Base-by-base conservation (phyloP, 2,113 vertebrate species). In the Nibea coibor region DNA sequence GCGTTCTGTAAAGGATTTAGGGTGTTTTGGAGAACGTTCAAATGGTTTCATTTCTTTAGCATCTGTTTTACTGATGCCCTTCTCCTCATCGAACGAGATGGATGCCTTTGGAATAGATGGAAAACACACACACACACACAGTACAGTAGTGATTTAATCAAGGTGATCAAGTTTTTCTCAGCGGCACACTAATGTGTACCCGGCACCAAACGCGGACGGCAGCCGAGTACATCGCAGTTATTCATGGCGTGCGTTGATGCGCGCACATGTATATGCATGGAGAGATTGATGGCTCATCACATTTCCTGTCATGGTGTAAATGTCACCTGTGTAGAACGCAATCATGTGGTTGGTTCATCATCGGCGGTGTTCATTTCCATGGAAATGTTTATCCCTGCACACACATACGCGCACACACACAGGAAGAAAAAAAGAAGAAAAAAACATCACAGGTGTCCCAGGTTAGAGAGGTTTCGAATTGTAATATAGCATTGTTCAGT, bases 261-360 rank as follows among this genome's bases (percentile, higher is more conserved):
- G 61, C 82, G 69, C 11, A 57, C 61, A 51, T 65, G 53, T 67
- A 79, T 73, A 80, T 74, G 75, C 74, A 72, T 72, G 20, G 53
- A 51, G 57, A 86, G 86, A 89, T 76, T 88, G 91, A 91, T 87
- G 78, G 84, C 83, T 89, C 90, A 86, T 89, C 87, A 89, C 71
- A 76, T 87, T 87, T 79, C 72, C 85, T 84, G 82, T 89, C 83
- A 79, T 70, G 74, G 81, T 84, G 81, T 86, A 92, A 94, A 91
- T 93, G 84, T 88, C 90, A 91, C 87, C 82, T 86, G 86, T 76
- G 64, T 45, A 31, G 81, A 91, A 85, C 51, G 57, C 83, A 79
- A 67, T 89, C 78, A 82, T 80, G 31, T 58, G 68, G 65, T 76
- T 82, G 84, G 81, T 87, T 88, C 70, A 81, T 91, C 75, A 72